A percentile compares a stretch with the other conserved stretches of the same genome.
Conservation (phyloP, 64 coral and sea anemone genomes). For the Anthopleura sola region DNA sequence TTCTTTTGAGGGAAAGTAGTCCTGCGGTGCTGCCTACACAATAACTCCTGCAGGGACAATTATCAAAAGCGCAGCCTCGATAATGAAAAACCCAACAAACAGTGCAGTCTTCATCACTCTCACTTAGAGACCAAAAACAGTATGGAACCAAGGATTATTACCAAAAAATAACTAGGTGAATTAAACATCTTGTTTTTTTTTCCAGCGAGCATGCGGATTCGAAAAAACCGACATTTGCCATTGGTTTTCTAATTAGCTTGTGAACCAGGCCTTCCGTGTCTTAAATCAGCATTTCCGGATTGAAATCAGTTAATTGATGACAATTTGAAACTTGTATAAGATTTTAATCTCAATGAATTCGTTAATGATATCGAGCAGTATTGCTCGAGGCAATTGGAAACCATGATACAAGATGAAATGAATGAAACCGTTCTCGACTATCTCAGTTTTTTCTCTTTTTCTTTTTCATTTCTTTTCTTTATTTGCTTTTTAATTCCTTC, state of each 20-base stretch:
- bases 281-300: not conserved
- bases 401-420: not conserved
- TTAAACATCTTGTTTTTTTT: not conserved
- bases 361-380: not conserved
- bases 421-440: not conserved
- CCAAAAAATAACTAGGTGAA: not conserved
- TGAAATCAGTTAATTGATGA: not conserved
- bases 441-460: too few relatives aligned
- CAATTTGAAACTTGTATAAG: not conserved
- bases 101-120: not conserved
- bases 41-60: not conserved
- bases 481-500: too few relatives aligned
- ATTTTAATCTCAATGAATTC: not conserved
- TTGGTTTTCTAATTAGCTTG: too few relatives aligned
- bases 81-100: slow-evolving; percentile 15
- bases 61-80: slow-evolving; percentile 10
- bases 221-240: too few relatives aligned
- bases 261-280: not conserved
- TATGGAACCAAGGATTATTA: not conserved
- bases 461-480: too few relatives aligned
- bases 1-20: not conserved
- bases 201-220: not conserved
- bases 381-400: not conserved
- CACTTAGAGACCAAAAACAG: not conserved
- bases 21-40: not conserved